Evolutionary conservation across 2,888 invertebrate genomes (phyloP), one percentile per base, ranked within the genome.

Genomic region (Leucophenga montana): DNA sequence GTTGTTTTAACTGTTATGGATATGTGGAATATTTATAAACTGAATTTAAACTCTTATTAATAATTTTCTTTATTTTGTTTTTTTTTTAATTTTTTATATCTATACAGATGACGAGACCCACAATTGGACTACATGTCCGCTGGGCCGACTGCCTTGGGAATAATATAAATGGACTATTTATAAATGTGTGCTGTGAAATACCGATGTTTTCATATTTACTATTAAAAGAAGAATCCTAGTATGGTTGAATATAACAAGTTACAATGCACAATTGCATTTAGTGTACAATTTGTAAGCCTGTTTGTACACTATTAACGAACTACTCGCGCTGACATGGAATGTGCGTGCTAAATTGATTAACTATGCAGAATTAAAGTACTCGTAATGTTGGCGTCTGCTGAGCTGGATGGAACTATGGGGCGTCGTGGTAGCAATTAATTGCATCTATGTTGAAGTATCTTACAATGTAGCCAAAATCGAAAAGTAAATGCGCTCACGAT

Each of bases 261-360:
- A 39, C 39, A 39, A 39, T 39, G 9, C n/a, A n/a, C n/a, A 39
- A 39, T 39, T 39, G 39, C 39, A 39, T 11, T 54, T 54, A 54
- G 54, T 22, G 18, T 54, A 22, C 54, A 54, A 54, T 54, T 54
- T 54, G 54, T 54, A 20, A 54, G 54, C 18, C 18, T 18, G 16
- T 18, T 22, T 20, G 22, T 54, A 22, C 0, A 54, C 11, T 22
- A 54, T 11, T 22, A 54, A 20, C 54, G 39, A 54, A 54, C 20
- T 11, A 54, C 57, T 57, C 3, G 57, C n/a, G 31, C n/a, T 27
- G 46, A 64, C 62, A 64, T 46, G 22, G 22, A 64, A 46, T 64
- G 62, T 71, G 75, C 75, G 75, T 75, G 75, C 73, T 53, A 73
- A 75, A 73, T 75, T 75, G 75, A 75, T 75, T 70, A 75, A 71